phyloP scores from a whole-genome alignment of 30 jellyfish, hydroid and myxozoan genomes.

The Sanderia malayensis region DNA sequence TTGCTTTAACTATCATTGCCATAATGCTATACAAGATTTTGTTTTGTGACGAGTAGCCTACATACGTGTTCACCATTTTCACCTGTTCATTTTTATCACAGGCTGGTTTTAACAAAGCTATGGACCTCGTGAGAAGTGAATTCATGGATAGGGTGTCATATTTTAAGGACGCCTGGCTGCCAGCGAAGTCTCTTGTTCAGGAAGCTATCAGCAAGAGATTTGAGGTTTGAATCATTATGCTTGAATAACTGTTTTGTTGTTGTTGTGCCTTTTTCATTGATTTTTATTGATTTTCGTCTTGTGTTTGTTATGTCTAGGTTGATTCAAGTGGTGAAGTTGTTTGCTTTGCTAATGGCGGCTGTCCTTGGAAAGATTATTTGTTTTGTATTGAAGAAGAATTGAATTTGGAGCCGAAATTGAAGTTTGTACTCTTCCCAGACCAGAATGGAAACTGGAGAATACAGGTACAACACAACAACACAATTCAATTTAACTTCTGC shows the following conservation, averaged over 20 bases:
- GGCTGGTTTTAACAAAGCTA: slow-evolving; percentile 77
- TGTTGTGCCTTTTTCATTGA: no score
- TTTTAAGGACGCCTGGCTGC: slow-evolving; percentile 73
- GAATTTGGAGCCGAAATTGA: slow-evolving; percentile 39
- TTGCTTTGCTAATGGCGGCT: slow-evolving; percentile 51
- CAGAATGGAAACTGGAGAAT: slow-evolving; percentile 75
- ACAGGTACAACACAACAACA: no score
- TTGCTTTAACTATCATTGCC: no score
- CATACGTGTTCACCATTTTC: neutral
- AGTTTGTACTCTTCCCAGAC: slow-evolving; percentile 71
- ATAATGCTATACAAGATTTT: no score
- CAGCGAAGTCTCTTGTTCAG: slow-evolving; percentile 71
- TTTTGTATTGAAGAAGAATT: slow-evolving; percentile 66
- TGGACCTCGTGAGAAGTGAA: slow-evolving; percentile 67
- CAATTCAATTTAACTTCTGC: no score
- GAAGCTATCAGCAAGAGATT: slow-evolving; percentile 62
- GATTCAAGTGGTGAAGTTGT: slow-evolving; percentile 80
- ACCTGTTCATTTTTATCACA: neutral
- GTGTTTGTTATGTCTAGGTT: no score
- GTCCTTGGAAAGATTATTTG: slow-evolving; percentile 89
- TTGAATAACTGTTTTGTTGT: no score
- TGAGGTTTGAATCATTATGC: no score
- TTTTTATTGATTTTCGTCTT: no score
- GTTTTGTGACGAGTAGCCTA: no score
- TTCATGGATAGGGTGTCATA: slow-evolving; percentile 63